Evolutionary conservation across 2,888 invertebrate genomes (phyloP).

Genomic region (Tipula vernalis): DNA sequence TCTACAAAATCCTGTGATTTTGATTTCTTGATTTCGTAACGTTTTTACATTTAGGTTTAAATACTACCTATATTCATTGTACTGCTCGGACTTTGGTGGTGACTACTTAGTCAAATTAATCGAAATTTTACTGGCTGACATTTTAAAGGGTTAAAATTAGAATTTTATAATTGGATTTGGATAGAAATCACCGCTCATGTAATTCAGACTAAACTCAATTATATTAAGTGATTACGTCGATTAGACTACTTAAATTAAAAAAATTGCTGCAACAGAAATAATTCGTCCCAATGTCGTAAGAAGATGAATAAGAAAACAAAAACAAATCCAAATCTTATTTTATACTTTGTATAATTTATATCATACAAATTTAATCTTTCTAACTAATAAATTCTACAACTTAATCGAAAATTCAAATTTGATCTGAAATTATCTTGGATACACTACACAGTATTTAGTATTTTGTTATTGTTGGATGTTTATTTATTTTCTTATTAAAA

Average conservation of each 20-base stretch:
- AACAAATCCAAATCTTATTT: neutral
- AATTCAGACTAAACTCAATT: too few relatives aligned
- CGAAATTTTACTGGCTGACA: too few relatives aligned
- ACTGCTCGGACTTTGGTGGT: too few relatives aligned
- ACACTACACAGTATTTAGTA: neutral
- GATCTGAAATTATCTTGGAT: neutral
- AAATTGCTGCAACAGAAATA: neutral
- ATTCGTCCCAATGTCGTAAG: neutral
- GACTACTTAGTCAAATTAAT: too few relatives aligned
- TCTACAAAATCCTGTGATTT: too few relatives aligned
- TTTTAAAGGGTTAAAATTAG: too few relatives aligned
- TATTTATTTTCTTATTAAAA: neutral
- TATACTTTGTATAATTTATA: neutral
- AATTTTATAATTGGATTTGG: too few relatives aligned
- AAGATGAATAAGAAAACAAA: neutral
- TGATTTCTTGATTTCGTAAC: too few relatives aligned
- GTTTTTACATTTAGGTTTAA: too few relatives aligned
- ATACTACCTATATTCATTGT: too few relatives aligned
- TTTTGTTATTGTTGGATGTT: neutral
- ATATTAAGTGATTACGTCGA: too few relatives aligned
- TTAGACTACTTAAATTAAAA: neutral
- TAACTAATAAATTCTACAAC: neutral
- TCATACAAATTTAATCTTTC: neutral
- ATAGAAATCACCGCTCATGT: too few relatives aligned
- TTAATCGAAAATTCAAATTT: neutral